A percentile compares a stretch with the other conserved stretches of the same genome.
phyloP scores from a whole-genome alignment of 2,113 vertebrate genomes.

The Ivindomyrus marchei region DNA sequence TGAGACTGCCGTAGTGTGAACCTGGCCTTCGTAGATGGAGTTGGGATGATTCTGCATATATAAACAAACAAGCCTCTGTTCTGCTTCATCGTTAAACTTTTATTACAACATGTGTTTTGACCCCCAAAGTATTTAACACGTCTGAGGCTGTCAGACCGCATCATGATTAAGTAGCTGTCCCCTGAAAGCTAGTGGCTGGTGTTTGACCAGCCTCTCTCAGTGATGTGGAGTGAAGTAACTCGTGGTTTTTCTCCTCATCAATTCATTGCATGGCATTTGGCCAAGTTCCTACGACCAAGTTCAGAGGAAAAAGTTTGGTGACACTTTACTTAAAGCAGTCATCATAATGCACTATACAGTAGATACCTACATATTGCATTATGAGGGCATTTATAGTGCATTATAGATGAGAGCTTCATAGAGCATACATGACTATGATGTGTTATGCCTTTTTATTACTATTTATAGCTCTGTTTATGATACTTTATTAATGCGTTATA shows the following conservation, averaged over 20 bases:
- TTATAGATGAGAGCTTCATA: background rate
- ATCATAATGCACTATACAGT: background rate
- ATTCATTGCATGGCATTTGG: background rate
- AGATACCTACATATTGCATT: background rate
- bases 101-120: background rate
- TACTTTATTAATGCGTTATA: background rate
- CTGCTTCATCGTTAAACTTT: background rate
- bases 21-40: background rate
- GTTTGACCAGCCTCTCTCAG: background rate
- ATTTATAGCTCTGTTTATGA: background rate
- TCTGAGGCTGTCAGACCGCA: conserved; percentile 29
- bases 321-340: background rate
- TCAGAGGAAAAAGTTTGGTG: background rate
- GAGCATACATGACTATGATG: background rate
- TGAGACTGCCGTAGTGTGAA: background rate
- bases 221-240: background rate
- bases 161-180: conserved; percentile 11
- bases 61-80: background rate
- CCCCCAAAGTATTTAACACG: background rate
- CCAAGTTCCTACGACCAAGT: background rate
- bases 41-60: background rate
- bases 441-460: background rate
- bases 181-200: conserved; percentile 16
- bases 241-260: background rate
- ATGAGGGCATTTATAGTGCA: background rate